Evolutionary conservation across 2,888 invertebrate species (phyloP), one percentile per base, ranked within the genome.

Genomic region (Epicampocera succincta): DNA sequence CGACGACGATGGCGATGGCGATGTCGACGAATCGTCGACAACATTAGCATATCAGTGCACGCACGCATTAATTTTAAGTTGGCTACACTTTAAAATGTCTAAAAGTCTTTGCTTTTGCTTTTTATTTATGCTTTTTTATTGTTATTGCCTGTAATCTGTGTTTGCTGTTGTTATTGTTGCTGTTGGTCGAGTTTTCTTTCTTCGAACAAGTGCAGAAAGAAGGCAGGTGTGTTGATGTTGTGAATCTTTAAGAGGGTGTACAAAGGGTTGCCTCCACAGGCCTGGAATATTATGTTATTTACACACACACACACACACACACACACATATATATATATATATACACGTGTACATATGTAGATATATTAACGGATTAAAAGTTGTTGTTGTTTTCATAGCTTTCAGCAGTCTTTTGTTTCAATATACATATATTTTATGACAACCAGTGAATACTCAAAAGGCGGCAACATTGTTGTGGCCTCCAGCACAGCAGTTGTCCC

Each of bases 11-110:
- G 71, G 63, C 21, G 60, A 58, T 25, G 76, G 44, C 25, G 74
- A 75, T n/a, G 80, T 74, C 74, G 80, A 60, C 60, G 76, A 76
- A 72, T 76, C 72, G 81, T 65, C 81, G 61, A 69, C 71, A 71
- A 60, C 54, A 82, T 82, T 82, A 68, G 82, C 82, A 69, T 82
- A 79, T 77, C 80, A 61, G 61, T 79, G 76, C 72, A 81, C 81
- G 81, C 79, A 81, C 78, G 77, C 81, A 80, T 83, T 83, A 76
- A 48, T 80, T 61, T 74, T 46, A 40, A 65, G 50, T 72, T 78
- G 63, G 40, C 61, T 68, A 33, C 58, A 75, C 68, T 56, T 33
- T 9, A 33, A 33, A 9, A 33, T 9, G 33, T 8, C 8, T 29
- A 48, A 8, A 46, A 46, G 9, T 58, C 13, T 54, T 1, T 46